These are phyloP conservation scores for Bradynema listronoti DNA, from an alignment of 1,140 invertebrate species.

Conservation along the genomic window DNA sequence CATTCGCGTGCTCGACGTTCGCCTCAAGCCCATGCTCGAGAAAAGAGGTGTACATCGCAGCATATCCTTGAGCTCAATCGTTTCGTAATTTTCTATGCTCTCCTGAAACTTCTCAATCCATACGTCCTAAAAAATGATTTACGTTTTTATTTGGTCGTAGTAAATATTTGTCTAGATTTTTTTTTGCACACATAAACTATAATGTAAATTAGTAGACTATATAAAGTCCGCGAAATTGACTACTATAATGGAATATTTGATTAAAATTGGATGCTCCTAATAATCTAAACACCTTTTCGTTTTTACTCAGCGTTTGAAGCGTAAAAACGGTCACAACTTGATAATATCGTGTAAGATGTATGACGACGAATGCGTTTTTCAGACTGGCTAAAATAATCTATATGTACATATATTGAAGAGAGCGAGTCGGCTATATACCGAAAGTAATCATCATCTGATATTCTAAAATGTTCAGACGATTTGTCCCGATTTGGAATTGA, in stretches of 20 bases:
- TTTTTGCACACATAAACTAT: too few species aligned
- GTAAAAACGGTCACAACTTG: constrained; percentile 54
- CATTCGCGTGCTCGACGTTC: constrained; percentile 26
- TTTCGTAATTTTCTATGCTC: constrained; percentile 55
- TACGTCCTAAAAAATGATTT: constrained; percentile 50
- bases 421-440: too few species aligned
- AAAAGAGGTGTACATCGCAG: constrained; percentile 46
- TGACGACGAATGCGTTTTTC: constrained; percentile 56
- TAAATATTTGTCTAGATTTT: too few species aligned
- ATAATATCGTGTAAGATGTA: constrained; percentile 56
- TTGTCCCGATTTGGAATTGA: too few species aligned
- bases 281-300: constrained; percentile 39
- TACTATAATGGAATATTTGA: constrained; percentile 4
- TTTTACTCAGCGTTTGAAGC: constrained; percentile 45
- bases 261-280: neutral
- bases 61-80: constrained; percentile 56
- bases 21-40: constrained; percentile 16
- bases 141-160: too few species aligned
- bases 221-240: too few species aligned
- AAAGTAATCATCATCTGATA: too few species aligned
- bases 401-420: too few species aligned
- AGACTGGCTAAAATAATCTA: constrained; percentile 47
- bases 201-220: too few species aligned
- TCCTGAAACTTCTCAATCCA: constrained; percentile 58
- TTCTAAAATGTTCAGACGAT: too few species aligned